Evolutionary conservation across 2,113 vertebrate genomes (phyloP).

Genomic region (Lanius collurio): DNA sequence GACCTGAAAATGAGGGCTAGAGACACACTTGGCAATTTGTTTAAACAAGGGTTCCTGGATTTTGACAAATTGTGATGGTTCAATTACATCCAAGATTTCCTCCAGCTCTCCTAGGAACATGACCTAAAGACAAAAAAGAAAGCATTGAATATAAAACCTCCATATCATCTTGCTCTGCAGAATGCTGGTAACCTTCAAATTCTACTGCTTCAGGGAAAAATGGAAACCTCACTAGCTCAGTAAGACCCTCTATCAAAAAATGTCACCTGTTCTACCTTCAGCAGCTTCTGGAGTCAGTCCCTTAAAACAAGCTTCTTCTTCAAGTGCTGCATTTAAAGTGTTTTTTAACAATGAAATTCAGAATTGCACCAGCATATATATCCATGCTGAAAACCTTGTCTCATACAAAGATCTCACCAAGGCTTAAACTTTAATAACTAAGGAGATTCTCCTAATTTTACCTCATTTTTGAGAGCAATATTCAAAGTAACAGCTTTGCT

Average conservation of each 20-base stretch:
- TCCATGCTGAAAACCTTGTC: not conserved
- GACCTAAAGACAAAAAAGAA: constrained; percentile 77
- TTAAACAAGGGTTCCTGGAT: constrained; percentile 99
- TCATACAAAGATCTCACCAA: not conserved
- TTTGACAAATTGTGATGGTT: constrained; percentile 97
- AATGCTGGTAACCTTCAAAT: not conserved
- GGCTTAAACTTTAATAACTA: not conserved
- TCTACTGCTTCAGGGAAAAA: not conserved
- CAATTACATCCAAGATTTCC: constrained; percentile 98
- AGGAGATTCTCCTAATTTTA: not conserved
- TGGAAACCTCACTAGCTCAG: not conserved
- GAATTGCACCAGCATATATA: not conserved
- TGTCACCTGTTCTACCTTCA: not conserved
- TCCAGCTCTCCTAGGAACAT: constrained; percentile 98
- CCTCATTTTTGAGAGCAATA: not conserved
- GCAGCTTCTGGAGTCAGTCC: not conserved
- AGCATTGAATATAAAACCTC: not conserved
- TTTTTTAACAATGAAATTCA: not conserved
- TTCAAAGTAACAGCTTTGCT: not conserved
- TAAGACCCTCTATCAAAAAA: not conserved
- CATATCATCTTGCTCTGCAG: not conserved
- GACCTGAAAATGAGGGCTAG: constrained; percentile 99
- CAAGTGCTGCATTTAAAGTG: not conserved
- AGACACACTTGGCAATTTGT: constrained; percentile 98
- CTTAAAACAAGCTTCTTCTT: not conserved